phyloP scores from a whole-genome alignment of 2,797 vertebrate species.

The Rallus crepitans region DNA sequence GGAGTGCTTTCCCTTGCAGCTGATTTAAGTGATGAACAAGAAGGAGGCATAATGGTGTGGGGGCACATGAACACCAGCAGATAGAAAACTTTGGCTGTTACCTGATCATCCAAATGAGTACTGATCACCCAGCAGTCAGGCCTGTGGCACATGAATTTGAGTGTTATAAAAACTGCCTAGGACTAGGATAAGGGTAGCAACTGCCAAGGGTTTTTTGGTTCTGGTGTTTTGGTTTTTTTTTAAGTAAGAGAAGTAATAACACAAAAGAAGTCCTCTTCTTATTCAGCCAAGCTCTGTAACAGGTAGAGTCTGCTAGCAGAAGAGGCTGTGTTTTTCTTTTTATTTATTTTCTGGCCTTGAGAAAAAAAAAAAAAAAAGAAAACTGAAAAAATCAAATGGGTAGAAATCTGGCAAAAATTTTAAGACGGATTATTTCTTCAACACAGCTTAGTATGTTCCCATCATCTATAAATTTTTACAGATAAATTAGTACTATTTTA shows the following conservation, averaged over 20 bases:
- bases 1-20: neutral
- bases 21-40: neutral
- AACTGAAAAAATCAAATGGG: neutral
- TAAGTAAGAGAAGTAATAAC: neutral
- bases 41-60: neutral
- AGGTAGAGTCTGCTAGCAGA: neutral
- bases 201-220: neutral
- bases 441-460: neutral
- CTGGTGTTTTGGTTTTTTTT: neutral
- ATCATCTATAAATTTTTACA: neutral
- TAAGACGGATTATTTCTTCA: neutral
- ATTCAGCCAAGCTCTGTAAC: neutral
- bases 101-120: neutral
- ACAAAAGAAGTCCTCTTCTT: neutral
- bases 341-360: neutral
- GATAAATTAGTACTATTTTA: neutral
- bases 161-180: too few species aligned
- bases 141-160: neutral
- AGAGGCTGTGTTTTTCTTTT: neutral
- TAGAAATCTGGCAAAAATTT: neutral
- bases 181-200: neutral
- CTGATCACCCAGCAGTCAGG: neutral
- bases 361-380: neutral
- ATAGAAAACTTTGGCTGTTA: neutral
- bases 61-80: neutral